A percentile compares a stretch with the other conserved stretches of the same genome.
phyloP scores from a whole-genome alignment of 2,888 invertebrate genomes.

The Lithophane socia region DNA sequence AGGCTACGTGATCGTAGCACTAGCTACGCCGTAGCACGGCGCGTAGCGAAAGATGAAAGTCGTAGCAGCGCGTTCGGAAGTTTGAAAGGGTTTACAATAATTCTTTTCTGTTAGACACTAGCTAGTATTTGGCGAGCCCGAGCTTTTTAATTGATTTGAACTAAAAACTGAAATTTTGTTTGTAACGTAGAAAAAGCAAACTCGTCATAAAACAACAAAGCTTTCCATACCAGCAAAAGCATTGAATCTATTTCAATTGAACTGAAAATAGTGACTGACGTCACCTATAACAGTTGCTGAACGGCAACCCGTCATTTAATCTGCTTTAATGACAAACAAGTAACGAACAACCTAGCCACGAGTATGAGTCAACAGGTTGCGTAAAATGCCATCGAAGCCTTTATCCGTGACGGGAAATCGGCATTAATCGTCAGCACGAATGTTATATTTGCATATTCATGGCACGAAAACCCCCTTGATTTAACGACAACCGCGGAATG shows the following conservation, averaged over 20 bases:
- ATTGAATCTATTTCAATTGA: conserved; percentile 13
- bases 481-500: conserved; percentile 79
- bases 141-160: too few relatives aligned
- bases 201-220: background rate
- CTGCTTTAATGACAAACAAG: conserved; percentile 47
- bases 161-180: background rate
- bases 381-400: conserved; percentile 69
- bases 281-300: background rate
- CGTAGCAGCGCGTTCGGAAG: background rate
- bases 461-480: conserved; percentile 79
- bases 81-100: background rate
- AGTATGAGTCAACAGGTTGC: conserved; percentile 74
- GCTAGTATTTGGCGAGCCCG: background rate
- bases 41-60: background rate
- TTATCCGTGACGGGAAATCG: conserved; percentile 76
- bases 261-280: conserved; percentile 16
- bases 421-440: conserved; percentile 78
- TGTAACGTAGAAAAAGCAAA: background rate
- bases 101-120: background rate
- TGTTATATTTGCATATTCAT: conserved; percentile 84
- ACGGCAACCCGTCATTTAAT: conserved; percentile 32
- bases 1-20: background rate
- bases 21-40: conserved; percentile 32
- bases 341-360: conserved; percentile 28
- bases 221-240: background rate